A percentile compares a stretch with the other conserved stretches of the same genome.
Conservation (phyloP, 2,113 vertebrate genomes). For the Lophochroa leadbeateri region DNA sequence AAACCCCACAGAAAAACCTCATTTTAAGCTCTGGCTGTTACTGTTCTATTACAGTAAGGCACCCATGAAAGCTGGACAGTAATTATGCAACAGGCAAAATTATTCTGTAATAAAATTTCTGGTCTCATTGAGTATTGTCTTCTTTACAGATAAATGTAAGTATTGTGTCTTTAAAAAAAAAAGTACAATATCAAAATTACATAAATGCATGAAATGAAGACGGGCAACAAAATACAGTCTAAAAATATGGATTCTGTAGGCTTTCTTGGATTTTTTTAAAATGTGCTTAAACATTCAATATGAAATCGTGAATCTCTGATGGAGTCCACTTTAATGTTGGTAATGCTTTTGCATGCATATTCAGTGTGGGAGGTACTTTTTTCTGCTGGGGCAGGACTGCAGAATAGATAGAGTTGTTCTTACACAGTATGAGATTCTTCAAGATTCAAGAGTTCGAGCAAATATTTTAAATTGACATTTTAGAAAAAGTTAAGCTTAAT, state of each 20-base stretch:
- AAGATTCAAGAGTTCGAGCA: not conserved
- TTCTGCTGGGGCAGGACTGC: not conserved
- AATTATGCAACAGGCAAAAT: not conserved
- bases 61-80: not conserved
- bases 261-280: not conserved
- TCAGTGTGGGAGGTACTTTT: not conserved
- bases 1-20: not conserved
- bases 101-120: not conserved
- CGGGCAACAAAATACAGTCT: not conserved
- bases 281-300: not conserved
- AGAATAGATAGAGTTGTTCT: not conserved
- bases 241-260: not conserved
- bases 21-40: not conserved
- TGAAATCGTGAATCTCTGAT: not conserved
- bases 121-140: not conserved
- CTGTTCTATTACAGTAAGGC: not conserved
- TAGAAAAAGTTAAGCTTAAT: accelerated
- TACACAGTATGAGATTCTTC: not conserved
- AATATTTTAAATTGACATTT: not conserved
- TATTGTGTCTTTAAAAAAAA: not conserved
- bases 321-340: not conserved
- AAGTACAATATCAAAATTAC: not conserved
- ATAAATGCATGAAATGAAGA: not conserved
- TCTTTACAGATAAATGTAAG: not conserved
- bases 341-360: not conserved